Conservation (phyloP, 2,888 invertebrate species). For the Plutella xylostella region DNA sequence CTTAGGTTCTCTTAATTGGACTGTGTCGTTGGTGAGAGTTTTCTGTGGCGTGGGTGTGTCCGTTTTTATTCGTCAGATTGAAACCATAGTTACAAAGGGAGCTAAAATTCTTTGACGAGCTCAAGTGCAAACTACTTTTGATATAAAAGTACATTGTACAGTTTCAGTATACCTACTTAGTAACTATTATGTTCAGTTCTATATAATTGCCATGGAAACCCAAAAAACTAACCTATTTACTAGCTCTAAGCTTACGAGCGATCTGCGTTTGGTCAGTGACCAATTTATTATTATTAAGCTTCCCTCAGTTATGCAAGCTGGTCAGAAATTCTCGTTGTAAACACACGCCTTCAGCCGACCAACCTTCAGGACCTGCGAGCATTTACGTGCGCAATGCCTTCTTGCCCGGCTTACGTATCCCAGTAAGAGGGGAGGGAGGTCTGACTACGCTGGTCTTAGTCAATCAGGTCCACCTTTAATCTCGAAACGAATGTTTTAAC, state of each 20-base stretch:
- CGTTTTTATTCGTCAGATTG: too few species aligned
- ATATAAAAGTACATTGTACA: too few species aligned
- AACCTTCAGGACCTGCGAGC: constrained; percentile 19
- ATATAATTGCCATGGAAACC: too few species aligned
- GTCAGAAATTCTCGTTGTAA: constrained; percentile 61
- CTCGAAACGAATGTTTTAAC: constrained; percentile 59
- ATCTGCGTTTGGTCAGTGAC: constrained; percentile 21
- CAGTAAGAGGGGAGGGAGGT: constrained; percentile 20
- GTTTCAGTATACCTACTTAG: too few species aligned
- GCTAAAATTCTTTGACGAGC: too few species aligned
- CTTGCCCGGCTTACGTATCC: neutral
- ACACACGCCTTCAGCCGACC: constrained; percentile 54
- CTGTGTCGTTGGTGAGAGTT: too few species aligned
- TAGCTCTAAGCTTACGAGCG: neutral
- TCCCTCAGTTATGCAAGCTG: constrained; percentile 67
- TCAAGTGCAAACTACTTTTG: too few species aligned
- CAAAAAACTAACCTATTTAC: too few species aligned
- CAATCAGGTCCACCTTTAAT: constrained; percentile 57
- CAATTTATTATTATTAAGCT: constrained; percentile 70
- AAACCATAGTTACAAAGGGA: too few species aligned
- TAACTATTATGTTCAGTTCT: too few species aligned
- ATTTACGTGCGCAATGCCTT: neutral
- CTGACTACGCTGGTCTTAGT: constrained; percentile 29
- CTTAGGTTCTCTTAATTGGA: constrained; percentile 50
- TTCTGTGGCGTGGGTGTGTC: too few species aligned